Evolutionary conservation across 2,113 vertebrate species (phyloP).

Genomic region (Xiphorhynchus elegans): DNA sequence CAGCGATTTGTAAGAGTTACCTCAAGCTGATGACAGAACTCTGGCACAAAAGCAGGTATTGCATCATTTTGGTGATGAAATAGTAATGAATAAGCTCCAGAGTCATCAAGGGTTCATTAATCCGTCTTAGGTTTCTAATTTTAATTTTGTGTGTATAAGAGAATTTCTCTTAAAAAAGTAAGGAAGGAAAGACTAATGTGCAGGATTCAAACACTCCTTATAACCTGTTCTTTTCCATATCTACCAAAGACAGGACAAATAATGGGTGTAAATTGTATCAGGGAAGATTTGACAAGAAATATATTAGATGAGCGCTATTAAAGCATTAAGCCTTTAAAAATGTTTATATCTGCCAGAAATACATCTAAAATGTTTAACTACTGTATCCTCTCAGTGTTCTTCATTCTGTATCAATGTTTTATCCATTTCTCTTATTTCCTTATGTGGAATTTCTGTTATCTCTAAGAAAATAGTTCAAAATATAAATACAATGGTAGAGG

Average conservation of each 20-base stretch:
- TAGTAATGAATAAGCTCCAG: background rate
- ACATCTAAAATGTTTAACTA: background rate
- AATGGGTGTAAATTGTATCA: background rate
- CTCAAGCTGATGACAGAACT: constrained; percentile 96
- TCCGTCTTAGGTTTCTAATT: background rate
- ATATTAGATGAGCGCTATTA: background rate
- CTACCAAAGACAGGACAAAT: background rate
- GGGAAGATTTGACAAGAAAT: background rate
- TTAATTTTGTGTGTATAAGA: background rate
- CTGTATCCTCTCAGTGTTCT: background rate
- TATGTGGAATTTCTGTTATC: background rate
- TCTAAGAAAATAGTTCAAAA: background rate
- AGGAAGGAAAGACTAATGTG: background rate
- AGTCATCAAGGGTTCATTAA: background rate
- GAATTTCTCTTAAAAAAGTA: background rate
- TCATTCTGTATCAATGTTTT: background rate
- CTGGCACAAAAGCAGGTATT: constrained; percentile 96
- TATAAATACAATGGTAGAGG: background rate
- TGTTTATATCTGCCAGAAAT: background rate
- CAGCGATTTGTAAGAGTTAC: constrained; percentile 97
- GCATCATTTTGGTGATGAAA: background rate
- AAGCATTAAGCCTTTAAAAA: background rate
- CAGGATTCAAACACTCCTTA: background rate
- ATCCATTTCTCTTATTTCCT: background rate
- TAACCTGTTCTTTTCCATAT: background rate